phyloP scores from a whole-genome alignment of 2,888 invertebrate genomes.

The Morpho deidamia region DNA sequence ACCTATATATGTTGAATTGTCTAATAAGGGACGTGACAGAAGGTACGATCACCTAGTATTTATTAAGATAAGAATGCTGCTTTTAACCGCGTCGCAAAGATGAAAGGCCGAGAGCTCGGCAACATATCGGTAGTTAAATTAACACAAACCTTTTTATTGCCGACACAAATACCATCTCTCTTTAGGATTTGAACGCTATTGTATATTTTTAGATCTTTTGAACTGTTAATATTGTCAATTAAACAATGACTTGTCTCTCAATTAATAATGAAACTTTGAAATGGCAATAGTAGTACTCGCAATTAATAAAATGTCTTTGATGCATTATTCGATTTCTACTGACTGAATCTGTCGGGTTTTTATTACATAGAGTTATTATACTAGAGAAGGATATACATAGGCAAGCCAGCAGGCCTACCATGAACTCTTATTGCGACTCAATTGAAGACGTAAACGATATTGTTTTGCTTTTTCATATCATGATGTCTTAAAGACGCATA shows the following conservation, averaged over 20 bases:
- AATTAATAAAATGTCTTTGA: too few species aligned
- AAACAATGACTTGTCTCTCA: too few species aligned
- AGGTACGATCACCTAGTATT: background rate
- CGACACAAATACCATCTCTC: slow-evolving; percentile 15
- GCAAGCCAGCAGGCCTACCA: too few species aligned
- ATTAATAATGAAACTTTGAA: too few species aligned
- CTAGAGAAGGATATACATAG: too few species aligned
- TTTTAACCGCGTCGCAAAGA: slow-evolving; percentile 25
- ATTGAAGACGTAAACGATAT: too few species aligned
- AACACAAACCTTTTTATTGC: slow-evolving; percentile 35
- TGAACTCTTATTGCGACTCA: too few species aligned
- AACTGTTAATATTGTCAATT: background rate
- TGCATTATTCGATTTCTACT: background rate
- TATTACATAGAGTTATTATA: too few species aligned
- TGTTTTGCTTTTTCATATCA: too few species aligned
- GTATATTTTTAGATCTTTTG: background rate
- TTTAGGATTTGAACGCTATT: background rate
- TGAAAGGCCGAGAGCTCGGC: slow-evolving; percentile 41
- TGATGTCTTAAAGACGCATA: too few species aligned
- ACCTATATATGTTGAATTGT: slow-evolving; percentile 9
- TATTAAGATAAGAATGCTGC: background rate
- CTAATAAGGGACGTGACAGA: slow-evolving; percentile 16
- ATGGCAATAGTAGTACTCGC: too few species aligned
- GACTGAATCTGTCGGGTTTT: too few species aligned
- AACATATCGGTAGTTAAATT: slow-evolving; percentile 36